These are phyloP conservation scores for Bubo blakistoni DNA, from an alignment of 2,113 vertebrate species.

Conservation along the genomic window DNA sequence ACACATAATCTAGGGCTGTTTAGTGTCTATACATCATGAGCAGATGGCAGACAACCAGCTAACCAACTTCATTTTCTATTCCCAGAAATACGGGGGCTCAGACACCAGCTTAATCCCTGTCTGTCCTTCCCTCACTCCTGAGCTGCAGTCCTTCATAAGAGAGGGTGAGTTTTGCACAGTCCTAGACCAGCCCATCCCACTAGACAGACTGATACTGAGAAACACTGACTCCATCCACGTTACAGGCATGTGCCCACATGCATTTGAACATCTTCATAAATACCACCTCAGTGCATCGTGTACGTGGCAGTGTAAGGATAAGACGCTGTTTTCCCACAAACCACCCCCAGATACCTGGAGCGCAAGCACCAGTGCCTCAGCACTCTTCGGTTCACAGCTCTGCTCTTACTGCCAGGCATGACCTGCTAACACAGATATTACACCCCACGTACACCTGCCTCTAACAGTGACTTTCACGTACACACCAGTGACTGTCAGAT, in stretches of 20 bases:
- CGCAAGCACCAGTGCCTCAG: not conserved
- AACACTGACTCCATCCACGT: conserved; percentile 72
- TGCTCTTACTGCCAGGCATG: not conserved
- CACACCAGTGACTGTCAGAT: not conserved
- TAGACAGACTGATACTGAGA: conserved; percentile 84
- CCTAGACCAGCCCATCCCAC: conserved; percentile 86
- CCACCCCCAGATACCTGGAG: too few relatives aligned
- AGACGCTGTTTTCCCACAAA: not conserved
- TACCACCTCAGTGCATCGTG: fast-evolving
- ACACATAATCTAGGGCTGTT: not conserved
- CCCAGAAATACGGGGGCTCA: conserved; percentile 74
- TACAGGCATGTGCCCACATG: conserved; percentile 38
- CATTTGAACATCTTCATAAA: not conserved
- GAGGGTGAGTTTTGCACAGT: conserved; percentile 83
- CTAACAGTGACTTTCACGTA: not conserved
- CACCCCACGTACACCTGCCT: not conserved
- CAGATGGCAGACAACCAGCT: not conserved
- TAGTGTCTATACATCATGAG: not conserved
- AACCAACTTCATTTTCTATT: conserved; percentile 23
- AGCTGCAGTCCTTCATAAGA: conserved; percentile 83
- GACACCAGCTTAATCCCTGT: conserved; percentile 66
- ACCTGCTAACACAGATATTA: not conserved
- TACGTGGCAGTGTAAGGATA: not conserved
- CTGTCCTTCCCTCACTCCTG: conserved; percentile 76
- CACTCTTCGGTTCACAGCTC: not conserved